Percentiles rank a stretch among this genome's conserved stretches.
Evolutionary conservation across 2,797 vertebrate genomes (phyloP).

Genomic region (Acestrorhynchus altus): DNA sequence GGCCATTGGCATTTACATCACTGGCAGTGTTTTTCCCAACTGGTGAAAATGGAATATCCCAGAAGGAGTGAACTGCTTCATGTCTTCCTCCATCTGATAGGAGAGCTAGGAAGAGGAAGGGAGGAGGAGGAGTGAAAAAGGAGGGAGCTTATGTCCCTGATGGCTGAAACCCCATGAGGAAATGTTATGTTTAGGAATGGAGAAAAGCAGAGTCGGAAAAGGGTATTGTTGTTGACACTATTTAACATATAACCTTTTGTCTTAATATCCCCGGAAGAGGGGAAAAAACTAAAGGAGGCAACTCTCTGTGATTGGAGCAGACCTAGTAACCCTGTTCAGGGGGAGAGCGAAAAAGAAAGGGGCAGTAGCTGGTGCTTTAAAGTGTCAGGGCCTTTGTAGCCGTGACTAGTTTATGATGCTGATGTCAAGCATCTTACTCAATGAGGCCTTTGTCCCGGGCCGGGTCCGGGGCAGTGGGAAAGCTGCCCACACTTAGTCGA

Average conservation of each 20-base stretch:
- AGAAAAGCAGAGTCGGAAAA: constrained; percentile 74
- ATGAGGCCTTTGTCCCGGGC: constrained; percentile 98
- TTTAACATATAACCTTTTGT: constrained; percentile 87
- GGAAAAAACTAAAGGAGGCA: constrained; percentile 80
- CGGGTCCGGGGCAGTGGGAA: constrained; percentile 97
- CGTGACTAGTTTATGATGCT: constrained; percentile 99
- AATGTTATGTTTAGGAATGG: constrained; percentile 78
- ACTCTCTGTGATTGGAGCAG: constrained; percentile 83
- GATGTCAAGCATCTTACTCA: constrained; percentile 98
- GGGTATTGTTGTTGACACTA: constrained; percentile 82
- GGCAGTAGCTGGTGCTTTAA: constrained; percentile 93
- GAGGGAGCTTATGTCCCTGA: constrained; percentile 48
- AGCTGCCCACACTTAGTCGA: constrained; percentile 93
- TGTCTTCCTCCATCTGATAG: constrained; percentile 22
- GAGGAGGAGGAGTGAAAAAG: constrained; percentile 8
- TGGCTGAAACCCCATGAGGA: constrained; percentile 70
- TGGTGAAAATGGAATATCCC: neutral
- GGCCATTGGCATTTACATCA: neutral
- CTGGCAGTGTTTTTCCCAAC: constrained; percentile 13
- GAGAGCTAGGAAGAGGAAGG: neutral
- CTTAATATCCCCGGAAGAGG: constrained; percentile 66
- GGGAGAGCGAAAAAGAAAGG: constrained; percentile 79
- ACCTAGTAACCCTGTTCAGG: constrained; percentile 83
- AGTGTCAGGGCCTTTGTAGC: constrained; percentile 97
- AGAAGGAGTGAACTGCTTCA: neutral